Conservation (phyloP, 64 coral and sea anemone genomes). For the Catalaphyllia jardinei region DNA sequence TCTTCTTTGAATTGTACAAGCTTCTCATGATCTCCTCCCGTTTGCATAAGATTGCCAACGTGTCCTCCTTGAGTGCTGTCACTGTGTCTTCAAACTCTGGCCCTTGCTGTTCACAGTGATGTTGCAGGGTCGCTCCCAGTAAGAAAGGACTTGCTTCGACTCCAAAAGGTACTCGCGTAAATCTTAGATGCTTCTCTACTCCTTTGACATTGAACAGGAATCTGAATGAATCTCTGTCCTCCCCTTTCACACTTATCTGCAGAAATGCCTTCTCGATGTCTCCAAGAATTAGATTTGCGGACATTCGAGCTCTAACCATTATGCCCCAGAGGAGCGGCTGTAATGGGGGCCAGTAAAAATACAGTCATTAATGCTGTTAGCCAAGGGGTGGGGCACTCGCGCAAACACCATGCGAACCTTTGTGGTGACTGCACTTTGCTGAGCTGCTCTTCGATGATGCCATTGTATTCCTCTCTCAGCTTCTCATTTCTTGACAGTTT, state of each 20-base stretch:
- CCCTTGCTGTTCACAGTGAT: neutral
- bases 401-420: no score
- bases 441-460: conserved; percentile 28
- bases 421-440: neutral
- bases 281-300: neutral
- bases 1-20: neutral
- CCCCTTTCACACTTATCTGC: neutral
- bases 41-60: neutral
- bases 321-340: neutral
- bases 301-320: neutral
- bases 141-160: no score
- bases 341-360: conserved; percentile 20
- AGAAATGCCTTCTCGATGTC: neutral
- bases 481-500: neutral
- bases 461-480: neutral
- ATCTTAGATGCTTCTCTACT: neutral
- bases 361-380: conserved; percentile 6
- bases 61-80: conserved; percentile 3
- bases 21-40: neutral
- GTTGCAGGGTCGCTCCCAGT: no score
- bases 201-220: conserved; percentile 9
- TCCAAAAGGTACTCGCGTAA: no score
- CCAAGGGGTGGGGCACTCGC: no score
- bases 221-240: conserved; percentile 3
- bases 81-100: neutral